Evolutionary conservation across 2,888 invertebrate genomes (phyloP), one percentile per base, ranked within the genome.

Genomic region (Volucella inflata): DNA sequence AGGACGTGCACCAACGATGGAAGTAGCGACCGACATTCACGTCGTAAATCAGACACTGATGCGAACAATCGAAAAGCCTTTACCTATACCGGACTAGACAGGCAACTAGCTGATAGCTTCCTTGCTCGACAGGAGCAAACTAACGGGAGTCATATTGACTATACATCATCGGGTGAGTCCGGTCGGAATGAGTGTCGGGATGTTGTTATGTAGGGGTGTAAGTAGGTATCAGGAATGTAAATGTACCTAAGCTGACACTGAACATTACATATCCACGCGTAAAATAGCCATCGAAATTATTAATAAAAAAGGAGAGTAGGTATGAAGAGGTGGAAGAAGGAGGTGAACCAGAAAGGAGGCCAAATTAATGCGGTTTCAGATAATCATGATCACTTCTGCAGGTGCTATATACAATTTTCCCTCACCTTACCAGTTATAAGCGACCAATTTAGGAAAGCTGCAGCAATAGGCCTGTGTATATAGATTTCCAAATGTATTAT

Each of bases 51-150:
- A 40, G 91, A 92, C 72, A 90, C 90, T 10, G 92, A 92, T 88
- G 88, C 90, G 9, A 90, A 89, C 64, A 88, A 87, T 67, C 88
- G 89, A 44, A 89, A 90, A 38, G 91, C 91, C 12, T 91, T 92
- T 72, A 90, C 90, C 42, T 92, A 92, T 64, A 91, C 90, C 0
- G 92, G 92, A 0, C 77, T 92, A 57, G 92, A 92, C 88, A 90
- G 92, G 48, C 90, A 90, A 74, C 91, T 92, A 74, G 92, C 92
- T 3, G 92, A 92, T 79, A 91, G 89, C 76, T 92, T 92, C 36
- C 84, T 92, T 78, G 91, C 90, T 51, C 91, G 90, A 38, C 92
- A 92, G 87, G 91, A 92, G 70, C 90, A 90, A 87, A 89, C 89
- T 10, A 87, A 88, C 60, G 88, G 88, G 17, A 91, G 91, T 87